These are phyloP conservation scores for Xerus inauris DNA, from an alignment of 2,113 vertebrate genomes.

Conservation along the genomic window DNA sequence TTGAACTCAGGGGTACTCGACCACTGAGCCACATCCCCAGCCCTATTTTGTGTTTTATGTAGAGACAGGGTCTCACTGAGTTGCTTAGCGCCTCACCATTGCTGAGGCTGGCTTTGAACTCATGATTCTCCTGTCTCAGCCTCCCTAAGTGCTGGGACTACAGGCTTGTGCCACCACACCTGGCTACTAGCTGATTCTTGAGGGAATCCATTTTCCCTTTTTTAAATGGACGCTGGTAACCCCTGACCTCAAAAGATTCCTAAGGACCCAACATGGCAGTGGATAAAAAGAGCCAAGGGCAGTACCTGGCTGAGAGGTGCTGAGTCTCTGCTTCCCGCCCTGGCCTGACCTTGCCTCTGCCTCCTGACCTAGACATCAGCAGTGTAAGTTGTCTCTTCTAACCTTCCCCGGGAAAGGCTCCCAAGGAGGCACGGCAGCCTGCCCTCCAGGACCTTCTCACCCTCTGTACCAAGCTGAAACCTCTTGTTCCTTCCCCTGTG, in stretches of 20 bases:
- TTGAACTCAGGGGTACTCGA: no score
- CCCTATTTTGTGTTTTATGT: no score
- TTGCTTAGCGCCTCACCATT: no score
- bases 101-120: no score
- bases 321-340: neutral
- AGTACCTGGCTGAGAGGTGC: neutral
- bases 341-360: neutral
- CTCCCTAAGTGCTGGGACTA: no score
- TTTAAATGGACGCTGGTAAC: neutral
- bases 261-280: neutral
- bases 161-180: no score
- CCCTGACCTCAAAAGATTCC: neutral
- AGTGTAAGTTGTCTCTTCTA: neutral
- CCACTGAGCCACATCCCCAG: no score
- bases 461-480: neutral
- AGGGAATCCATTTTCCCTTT: slow-evolving; percentile 16
- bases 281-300: neutral
- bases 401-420: neutral
- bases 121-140: no score
- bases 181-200: neutral
- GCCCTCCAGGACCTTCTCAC: neutral
- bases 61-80: no score
- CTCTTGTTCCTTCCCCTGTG: neutral
- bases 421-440: no score
- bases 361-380: neutral